phyloP scores from a whole-genome alignment of 2,888 invertebrate species.

The Plusia festucae region DNA sequence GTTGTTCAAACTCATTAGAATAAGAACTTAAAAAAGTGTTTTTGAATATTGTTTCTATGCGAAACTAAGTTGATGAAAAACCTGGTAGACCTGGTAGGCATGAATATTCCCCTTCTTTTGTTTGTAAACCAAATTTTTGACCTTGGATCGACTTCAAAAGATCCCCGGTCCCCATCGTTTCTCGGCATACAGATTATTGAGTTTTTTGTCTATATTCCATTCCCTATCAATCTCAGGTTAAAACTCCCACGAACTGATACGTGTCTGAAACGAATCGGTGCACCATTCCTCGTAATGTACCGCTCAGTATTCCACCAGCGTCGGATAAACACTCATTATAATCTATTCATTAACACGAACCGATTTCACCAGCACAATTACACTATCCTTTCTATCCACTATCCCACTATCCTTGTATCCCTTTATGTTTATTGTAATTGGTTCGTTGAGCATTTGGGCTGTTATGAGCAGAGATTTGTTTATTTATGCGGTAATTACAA shows the following conservation, averaged over 20 bases:
- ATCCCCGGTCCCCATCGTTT: too few relatives aligned
- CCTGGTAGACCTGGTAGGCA: too few relatives aligned
- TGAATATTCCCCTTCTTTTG: too few relatives aligned
- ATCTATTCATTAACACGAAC: slow-evolving; percentile 53
- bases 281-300: slow-evolving; percentile 19
- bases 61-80: too few relatives aligned
- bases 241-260: neutral
- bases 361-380: slow-evolving; percentile 45
- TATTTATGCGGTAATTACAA: neutral
- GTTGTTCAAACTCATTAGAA: too few relatives aligned
- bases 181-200: too few relatives aligned
- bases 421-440: slow-evolving; percentile 8
- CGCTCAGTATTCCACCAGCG: slow-evolving; percentile 36
- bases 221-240: neutral
- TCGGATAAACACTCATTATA: slow-evolving; percentile 47
- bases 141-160: too few relatives aligned
- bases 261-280: neutral
- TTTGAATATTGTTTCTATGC: too few relatives aligned
- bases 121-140: too few relatives aligned
- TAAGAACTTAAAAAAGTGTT: too few relatives aligned
- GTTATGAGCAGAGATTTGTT: slow-evolving; percentile 6
- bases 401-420: neutral
- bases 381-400: slow-evolving; percentile 21
- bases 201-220: too few relatives aligned
- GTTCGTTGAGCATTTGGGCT: slow-evolving; percentile 1